Evolutionary conservation across 2,888 invertebrate genomes (phyloP), one percentile per base, ranked within the genome.

Genomic region (Eutolmus rufibarbis): DNA sequence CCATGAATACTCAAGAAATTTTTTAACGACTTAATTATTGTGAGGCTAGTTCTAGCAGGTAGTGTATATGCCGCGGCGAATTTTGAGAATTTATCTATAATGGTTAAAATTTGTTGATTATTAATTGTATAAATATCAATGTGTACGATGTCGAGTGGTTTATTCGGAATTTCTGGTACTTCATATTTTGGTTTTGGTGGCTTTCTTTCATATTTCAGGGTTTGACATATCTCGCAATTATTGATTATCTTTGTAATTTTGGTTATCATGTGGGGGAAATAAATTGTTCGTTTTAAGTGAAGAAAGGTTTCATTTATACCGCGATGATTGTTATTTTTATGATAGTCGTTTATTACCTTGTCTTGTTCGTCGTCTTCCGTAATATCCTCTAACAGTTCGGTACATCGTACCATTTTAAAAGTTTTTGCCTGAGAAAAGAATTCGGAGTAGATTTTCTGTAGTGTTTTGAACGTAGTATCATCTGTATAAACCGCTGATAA

Each of bases 81-180:
- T 76, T 78, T 77, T 8, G 86, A 87, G 74, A 85, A 87, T 88
- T 87, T 79, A 23, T 86, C 88, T n/a, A 88, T 77, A 56, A 88
- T 31, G 9, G 88, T 88, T 19, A 88, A 74, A 3, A 88, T 82
- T 51, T 85, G n/a, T 23, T 84, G 78, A n/a, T 85, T 66, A 46
- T 89, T 88, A 34, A 89, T 89, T 5, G 34, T 88, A 28, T 89
- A 89, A 5, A 89, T 37, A 23, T n/a, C n/a, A n/a, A n/a, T n/a
- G n/a, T n/a, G n/a, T n/a, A n/a, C n/a, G n/a, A n/a, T n/a, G n/a
- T n/a, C 89, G 88, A 2, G 89, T 88, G 86, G 87, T 78, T 87
- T 88, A n/a, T n/a, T 5, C 14, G 89, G 79, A 9, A 78, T 88
- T 77, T 89, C 88, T 0, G 88, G 74, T 12, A 86, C 19, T 79